Conservation (phyloP, 2,113 vertebrate genomes). For the Aegithalos caudatus region DNA sequence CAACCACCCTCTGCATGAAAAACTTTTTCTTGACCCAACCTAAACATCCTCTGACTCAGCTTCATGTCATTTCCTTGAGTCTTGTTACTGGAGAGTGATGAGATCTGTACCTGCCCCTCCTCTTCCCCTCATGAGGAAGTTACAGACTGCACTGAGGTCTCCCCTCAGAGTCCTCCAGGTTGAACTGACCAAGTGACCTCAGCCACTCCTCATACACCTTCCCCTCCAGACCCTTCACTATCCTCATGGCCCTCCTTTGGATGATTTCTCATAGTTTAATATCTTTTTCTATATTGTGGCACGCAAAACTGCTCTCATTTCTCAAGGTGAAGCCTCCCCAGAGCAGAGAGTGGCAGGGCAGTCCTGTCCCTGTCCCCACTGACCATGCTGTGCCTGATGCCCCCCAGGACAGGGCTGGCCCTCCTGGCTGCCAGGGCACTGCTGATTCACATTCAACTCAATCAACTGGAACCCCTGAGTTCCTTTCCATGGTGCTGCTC, state of each 20-base stretch:
- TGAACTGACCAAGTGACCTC: not conserved
- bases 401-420: not conserved
- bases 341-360: not conserved
- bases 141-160: not conserved
- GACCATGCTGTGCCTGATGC: accelerated
- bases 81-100: not conserved
- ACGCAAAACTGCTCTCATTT: not conserved
- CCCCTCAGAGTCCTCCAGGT: not conserved
- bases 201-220: not conserved
- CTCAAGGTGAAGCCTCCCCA: accelerated
- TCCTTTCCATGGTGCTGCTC: accelerated
- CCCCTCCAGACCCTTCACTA: not conserved
- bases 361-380: accelerated
- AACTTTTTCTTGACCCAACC: not conserved
- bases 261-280: not conserved
- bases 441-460: not conserved
- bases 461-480: too few relatives aligned
- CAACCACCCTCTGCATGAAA: not conserved
- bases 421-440: not conserved
- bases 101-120: not conserved
- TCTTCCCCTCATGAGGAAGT: accelerated
- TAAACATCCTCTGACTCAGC: not conserved
- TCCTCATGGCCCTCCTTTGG: not conserved
- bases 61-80: not conserved
- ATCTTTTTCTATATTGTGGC: not conserved